A percentile compares a stretch with the other conserved stretches of the same genome.
Conservation (phyloP, 2,888 invertebrate species). For the Cheilosia vulpina region DNA sequence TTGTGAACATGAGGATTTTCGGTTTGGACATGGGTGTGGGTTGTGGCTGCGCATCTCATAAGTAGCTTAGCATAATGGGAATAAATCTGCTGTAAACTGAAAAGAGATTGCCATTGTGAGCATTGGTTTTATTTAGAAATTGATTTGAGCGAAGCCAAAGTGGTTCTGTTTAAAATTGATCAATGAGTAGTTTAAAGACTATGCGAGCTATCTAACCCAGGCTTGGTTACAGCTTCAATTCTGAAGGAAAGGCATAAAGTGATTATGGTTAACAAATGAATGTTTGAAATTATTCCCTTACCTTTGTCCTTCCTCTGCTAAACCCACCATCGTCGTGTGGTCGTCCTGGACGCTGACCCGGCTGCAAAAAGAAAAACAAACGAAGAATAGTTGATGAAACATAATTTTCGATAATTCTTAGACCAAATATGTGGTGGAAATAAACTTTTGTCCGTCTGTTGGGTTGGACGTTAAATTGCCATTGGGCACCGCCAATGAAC, state of each 20-base stretch:
- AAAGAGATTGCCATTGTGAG: background rate
- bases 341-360: constrained; percentile 81
- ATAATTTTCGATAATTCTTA: constrained; percentile 12
- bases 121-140: background rate
- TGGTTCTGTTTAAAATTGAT: no score
- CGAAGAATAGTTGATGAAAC: constrained; percentile 26
- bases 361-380: constrained; percentile 77
- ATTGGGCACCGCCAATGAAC: no score
- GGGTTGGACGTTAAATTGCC: background rate
- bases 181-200: no score
- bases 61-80: background rate
- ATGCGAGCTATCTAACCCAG: no score
- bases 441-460: background rate
- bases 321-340: constrained; percentile 82
- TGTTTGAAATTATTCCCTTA: constrained; percentile 70
- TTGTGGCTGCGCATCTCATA: background rate
- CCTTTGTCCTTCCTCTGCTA: constrained; percentile 82
- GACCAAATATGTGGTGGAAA: constrained; percentile 9
- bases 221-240: background rate
- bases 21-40: background rate
- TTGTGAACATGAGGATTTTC: constrained; percentile 19
- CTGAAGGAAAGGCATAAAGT: background rate
- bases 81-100: constrained; percentile 3
- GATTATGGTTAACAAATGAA: background rate
- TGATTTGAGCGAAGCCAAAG: no score